These are phyloP conservation scores for Ectobius pallidus DNA, from an alignment of 2,888 invertebrate species.

Conservation along the genomic window DNA sequence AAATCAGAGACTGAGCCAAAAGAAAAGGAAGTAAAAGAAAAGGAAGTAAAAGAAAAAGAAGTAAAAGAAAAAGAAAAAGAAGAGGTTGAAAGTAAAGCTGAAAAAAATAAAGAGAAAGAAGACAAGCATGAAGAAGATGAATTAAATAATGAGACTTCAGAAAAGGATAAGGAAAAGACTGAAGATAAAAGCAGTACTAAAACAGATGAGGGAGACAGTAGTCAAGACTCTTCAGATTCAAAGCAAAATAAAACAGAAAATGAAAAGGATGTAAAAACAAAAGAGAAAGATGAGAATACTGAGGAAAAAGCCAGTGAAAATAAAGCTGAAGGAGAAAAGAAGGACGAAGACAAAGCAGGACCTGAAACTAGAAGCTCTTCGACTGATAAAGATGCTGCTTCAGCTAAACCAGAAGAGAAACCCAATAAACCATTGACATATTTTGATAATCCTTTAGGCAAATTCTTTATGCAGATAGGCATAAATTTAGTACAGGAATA, in stretches of 20 bases:
- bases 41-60: constrained; percentile 48
- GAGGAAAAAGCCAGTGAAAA: constrained; percentile 46
- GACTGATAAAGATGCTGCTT: constrained; percentile 39
- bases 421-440: constrained; percentile 57
- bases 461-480: constrained; percentile 91
- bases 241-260: constrained; percentile 58
- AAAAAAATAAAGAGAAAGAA: constrained; percentile 28
- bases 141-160: constrained; percentile 46
- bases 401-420: constrained; percentile 33
- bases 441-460: constrained; percentile 86
- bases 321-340: constrained; percentile 47
- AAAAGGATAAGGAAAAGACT: constrained; percentile 53
- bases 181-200: constrained; percentile 54
- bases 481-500: constrained; percentile 89
- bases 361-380: constrained; percentile 46
- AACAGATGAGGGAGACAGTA: constrained; percentile 47
- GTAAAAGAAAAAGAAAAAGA: constrained; percentile 46
- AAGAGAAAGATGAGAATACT: constrained; percentile 33
- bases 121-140: constrained; percentile 40
- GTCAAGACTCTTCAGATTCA: constrained; percentile 60
- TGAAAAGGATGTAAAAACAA: constrained; percentile 47
- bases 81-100: constrained; percentile 44
- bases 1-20: constrained; percentile 54
- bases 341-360: constrained; percentile 47
- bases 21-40: constrained; percentile 46